Base-by-base conservation (phyloP, 1,140 invertebrate species). In the Heliconius himera region DNA sequence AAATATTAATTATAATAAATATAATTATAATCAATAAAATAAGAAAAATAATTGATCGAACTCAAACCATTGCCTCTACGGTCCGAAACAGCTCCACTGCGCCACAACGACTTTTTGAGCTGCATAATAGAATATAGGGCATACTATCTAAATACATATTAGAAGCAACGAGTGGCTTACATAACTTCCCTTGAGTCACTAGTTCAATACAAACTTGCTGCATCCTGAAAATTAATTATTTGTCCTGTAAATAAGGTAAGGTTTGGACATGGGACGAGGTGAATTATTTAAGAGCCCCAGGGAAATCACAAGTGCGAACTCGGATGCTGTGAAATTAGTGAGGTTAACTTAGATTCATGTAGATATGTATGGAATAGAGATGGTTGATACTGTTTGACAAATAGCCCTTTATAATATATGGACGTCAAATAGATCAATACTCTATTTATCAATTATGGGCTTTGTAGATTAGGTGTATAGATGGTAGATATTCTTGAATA, bases 221-320 rank as follows among this genome's bases (percentile, higher is more conserved):
- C 78, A 85, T 86, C 84, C 76, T 80, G 83, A 87, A 88, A 90
- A 88, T 90, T 86, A 89, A 90, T 90, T 66, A 83, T 83, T 76
- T 73, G 81, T 70, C 80, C 80, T 83, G 83, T 85, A 88, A 88
- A 83, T 87, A 87, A 89, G 86, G 88, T 87, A 84, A 87, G 88
- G 78, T 86, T 85, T 79, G 86, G 83, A 87, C 84, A 85, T 78
- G 85, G 87, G 86, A 87, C 85, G 81, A 77, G 74, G 78, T 92
- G 90, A 92, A 92, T 92, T 90, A 90, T 90, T 92, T 87, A 91
- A 83, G 81, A 85, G 71, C 89, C 85, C 88, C 51, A 71, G 90
- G 89, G 90, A 91, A 91, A 91, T 91, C 87, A 90, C 83, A 82
- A 81, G 82, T 75, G 71, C 60, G 66, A 83, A 83, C 79, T 83